Base-by-base conservation (phyloP, 2,113 vertebrate genomes). In the Australoheros scitulus region DNA sequence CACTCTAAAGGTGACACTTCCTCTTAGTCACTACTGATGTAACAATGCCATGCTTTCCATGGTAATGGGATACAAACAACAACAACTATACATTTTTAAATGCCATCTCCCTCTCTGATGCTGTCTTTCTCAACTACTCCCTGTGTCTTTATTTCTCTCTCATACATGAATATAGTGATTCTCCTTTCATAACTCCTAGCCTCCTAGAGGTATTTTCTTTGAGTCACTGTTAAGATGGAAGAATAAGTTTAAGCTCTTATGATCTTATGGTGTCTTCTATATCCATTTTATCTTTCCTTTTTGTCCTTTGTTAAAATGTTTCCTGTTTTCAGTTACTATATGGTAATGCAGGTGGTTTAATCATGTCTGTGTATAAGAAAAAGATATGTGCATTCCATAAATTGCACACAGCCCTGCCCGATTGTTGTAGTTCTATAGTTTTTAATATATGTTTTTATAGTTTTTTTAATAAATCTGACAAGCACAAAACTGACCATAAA, bases 21-120 rank as follows among this genome's bases (percentile, higher is more conserved):
- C 80, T 89, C 83, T 86, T 89, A 61, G 77, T 47, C 86, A 80
- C 82, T 81, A 77, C 86, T 92, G 88, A 91, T 88, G 82, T 68
- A 82, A 91, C 88, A 91, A 89, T 90, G 86, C 87, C 80, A 78
- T 63, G 76, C 76, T 72, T 88, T 79, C 50, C 60, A 58, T 68
- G 63, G 80, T 89, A 84, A 91, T 88, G 75, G 24, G 7, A 55
- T 14, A 77, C 85, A 86, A 79, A 87, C 64, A 86, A 81, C 79
- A 90, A 61, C 72, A 74, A 61, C 64, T 77, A 85, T 76, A 68
- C 89, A 83, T 91, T 91, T 38, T 89, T 61, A 94, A 94, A 92
- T 93, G 87, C 34, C 94, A 91, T 24, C 76, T 57, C 36, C 76
- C 17, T 77, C 72, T 77, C 5, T 83, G 43, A 72, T 38, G 43